Evolutionary conservation across 2,113 vertebrate genomes (phyloP), one percentile per base, ranked within the genome.

Genomic region (Rhea pennata): DNA sequence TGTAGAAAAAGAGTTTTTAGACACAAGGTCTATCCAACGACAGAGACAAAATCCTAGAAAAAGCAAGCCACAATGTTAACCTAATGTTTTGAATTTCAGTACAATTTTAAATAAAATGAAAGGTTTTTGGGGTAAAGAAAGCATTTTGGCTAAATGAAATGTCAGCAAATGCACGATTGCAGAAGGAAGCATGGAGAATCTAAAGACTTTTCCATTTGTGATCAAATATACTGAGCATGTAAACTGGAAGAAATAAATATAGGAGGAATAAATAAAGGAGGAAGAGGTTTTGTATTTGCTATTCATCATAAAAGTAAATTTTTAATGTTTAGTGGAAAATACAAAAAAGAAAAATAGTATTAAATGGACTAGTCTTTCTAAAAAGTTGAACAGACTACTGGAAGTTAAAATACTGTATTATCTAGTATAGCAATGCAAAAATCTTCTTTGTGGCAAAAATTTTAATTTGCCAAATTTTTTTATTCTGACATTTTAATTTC

Each of bases 31-130:
- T 54, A 4, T 58, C 36, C 29, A 58, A 21, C 0, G 5, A 15
- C 61, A 73, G 50, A 54, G 65, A 12, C 11, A 71, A 65, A 75
- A 80, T 87, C 33, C 56, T 91, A 87, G 70, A 67, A 67, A 59
- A 79, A 72, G n/a, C 62, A 88, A 51, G 54, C 36, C 44, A 33
- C 58, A 46, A 48, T 27, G 66, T 56, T 93, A 54, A 73, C 53
- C 82, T 78, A 71, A 6, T 56, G 58, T 61, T 85, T 88, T 94
- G 79, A 36, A 65, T 76, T 88, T 90, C 75, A 61, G 51, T 82
- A 72, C 5, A 26, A 56, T 97, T 94, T 94, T 65, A 70, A 85
- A 72, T 66, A 72, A 72, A 67, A 65, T 90, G 62, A 85, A 39
- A 72, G 83, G 29, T 27, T 54, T 54, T 48, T 33, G 17, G 56